Conservation (phyloP, 1,140 invertebrate genomes). For the Anthonomus grandis region DNA sequence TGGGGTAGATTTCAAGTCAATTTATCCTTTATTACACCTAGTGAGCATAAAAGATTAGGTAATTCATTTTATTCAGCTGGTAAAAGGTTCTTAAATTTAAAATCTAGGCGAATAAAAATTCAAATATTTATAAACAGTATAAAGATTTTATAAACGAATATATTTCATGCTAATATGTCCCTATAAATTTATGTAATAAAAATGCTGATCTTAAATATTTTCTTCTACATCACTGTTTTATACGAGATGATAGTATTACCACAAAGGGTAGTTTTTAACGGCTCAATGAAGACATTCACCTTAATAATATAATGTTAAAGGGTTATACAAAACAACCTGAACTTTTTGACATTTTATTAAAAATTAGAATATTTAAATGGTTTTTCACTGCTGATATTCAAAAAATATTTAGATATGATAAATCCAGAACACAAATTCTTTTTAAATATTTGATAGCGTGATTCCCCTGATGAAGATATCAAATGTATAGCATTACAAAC, state of each 20-base stretch:
- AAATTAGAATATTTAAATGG: slow-evolving; percentile 7
- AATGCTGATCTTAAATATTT: slow-evolving; percentile 5
- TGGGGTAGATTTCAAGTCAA: not conserved
- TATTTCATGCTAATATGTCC: slow-evolving; percentile 24
- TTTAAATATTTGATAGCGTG: too few relatives aligned
- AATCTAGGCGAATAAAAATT: not conserved
- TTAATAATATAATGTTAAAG: slow-evolving; percentile 34
- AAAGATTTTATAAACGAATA: slow-evolving; percentile 38
- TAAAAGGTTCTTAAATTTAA: not conserved
- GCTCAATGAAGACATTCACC: slow-evolving; percentile 35
- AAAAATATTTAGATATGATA: too few relatives aligned
- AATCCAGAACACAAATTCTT: too few relatives aligned
- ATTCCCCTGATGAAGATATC: too few relatives aligned
- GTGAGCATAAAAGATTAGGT: slow-evolving; percentile 1
- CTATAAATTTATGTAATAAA: not conserved
- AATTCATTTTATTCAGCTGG: not conserved
- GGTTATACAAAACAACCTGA: slow-evolving; percentile 24
- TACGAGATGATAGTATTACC: slow-evolving; percentile 31
- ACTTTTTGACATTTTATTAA: slow-evolving; percentile 15
- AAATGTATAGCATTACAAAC: too few relatives aligned
- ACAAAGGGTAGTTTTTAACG: slow-evolving; percentile 47
- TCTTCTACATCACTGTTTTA: slow-evolving; percentile 35
- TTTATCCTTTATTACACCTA: not conserved
- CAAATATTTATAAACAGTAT: slow-evolving; percentile 11
- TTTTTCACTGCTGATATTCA: too few relatives aligned